Evolutionary conservation across 2,888 invertebrate genomes (phyloP).

Genomic region (Apocheima hispidaria): DNA sequence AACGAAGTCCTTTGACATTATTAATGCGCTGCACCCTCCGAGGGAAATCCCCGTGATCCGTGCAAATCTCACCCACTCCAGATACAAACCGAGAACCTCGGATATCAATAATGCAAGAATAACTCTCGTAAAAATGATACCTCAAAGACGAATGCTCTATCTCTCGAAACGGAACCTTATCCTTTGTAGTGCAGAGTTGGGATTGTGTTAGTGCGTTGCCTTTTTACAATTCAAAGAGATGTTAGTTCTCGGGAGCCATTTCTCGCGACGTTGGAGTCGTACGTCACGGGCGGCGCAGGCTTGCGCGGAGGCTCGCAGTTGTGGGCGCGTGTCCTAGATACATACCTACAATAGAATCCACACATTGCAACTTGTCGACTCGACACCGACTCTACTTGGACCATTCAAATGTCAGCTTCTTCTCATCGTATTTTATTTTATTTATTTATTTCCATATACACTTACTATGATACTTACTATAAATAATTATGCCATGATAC

Average conservation of each 20-base stretch:
- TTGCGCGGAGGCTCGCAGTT: not conserved
- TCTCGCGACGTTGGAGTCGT: slow-evolving; percentile 44
- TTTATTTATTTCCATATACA: too few relatives aligned
- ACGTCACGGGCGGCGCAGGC: slow-evolving; percentile 30
- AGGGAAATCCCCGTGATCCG: slow-evolving; percentile 26
- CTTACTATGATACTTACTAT: too few relatives aligned
- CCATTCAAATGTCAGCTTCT: not conserved
- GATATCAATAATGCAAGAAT: slow-evolving; percentile 59
- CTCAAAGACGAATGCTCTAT: slow-evolving; percentile 37
- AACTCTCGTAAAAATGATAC: slow-evolving; percentile 52
- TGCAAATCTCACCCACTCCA: slow-evolving; percentile 39
- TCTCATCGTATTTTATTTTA: too few relatives aligned
- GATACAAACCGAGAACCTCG: slow-evolving; percentile 52
- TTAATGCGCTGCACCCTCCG: slow-evolving; percentile 33
- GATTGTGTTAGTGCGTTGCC: slow-evolving; percentile 4
- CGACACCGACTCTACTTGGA: not conserved
- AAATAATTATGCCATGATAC: too few relatives aligned
- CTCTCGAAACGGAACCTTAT: slow-evolving; percentile 37
- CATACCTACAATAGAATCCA: not conserved
- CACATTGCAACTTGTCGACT: not conserved
- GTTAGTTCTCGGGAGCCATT: slow-evolving; percentile 48
- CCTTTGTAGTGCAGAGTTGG: slow-evolving; percentile 8
- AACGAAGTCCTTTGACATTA: slow-evolving; percentile 33
- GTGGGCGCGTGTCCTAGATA: not conserved
- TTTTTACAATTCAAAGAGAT: slow-evolving; percentile 52